Evolutionary conservation across 1,140 invertebrate species (phyloP), one percentile per base, ranked within the genome.

Genomic region (Halyomorpha halys): DNA sequence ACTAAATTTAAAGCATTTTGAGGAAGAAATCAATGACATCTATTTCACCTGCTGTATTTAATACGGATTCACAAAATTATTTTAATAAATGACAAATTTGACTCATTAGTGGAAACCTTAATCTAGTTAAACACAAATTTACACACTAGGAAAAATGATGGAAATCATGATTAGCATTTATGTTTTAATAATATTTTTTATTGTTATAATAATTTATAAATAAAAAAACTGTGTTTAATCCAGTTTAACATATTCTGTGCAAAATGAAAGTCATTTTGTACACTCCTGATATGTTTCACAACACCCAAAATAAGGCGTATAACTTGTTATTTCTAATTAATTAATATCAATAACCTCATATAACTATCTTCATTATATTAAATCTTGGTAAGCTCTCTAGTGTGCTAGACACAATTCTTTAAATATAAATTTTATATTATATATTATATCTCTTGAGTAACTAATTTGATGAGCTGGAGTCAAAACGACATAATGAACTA

Each of bases 231-330:
- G 47, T 49, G 47, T 25, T 56, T 56, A 11, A 23, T 25, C 23
- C 15, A 23, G 18, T 56, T 56, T 56, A 56, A 56, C 53, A 56
- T 56, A 56, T 56, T 56, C 53, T 56, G 53, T 56, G 21, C 53
- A 56, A 56, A 56, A 56, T 56, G 53, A 56, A 56, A 56, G 14
- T 56, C 53, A 56, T 56, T 16, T 56, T 56, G 53, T 56, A 23
- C 53, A 56, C 53, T 56, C 53, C 21, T 56, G 53, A 56, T 56
- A 56, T 56, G 53, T 56, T 56, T 56, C 53, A 56, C 23, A 56
- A 56, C 53, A 56, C 53, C 53, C 23, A 56, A 25, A 56, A 23
- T 56, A 56, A 56, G 53, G 53, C 23, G 53, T 56, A 56, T 56
- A 56, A 56, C 53, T 56, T 56, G 21, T 56, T 56, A 56, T 25